Percentiles rank a stretch among this genome's conserved stretches.
Conservation (phyloP, 2,888 invertebrate species). For the Drosophila multiciliata region DNA sequence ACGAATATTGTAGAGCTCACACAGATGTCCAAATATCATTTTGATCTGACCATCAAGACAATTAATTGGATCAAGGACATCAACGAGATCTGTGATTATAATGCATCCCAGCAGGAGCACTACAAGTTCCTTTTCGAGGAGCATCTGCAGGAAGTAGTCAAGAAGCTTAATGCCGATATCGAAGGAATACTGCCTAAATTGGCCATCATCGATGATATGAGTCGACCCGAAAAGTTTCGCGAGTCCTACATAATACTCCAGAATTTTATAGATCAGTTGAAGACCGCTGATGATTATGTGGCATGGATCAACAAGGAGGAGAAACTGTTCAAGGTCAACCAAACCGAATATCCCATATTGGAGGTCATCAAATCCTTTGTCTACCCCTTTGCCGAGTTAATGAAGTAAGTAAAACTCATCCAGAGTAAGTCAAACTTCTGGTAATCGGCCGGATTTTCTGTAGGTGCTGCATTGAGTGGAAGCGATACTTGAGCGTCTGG, state of each 20-base stretch:
- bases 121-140: constrained; percentile 95
- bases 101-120: constrained; percentile 91
- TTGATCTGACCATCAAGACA: constrained; percentile 91
- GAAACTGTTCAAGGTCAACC: constrained; percentile 91
- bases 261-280: constrained; percentile 90
- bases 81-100: constrained; percentile 92
- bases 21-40: constrained; percentile 90
- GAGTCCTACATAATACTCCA: constrained; percentile 92
- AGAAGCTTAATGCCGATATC: constrained; percentile 89
- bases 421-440: background rate
- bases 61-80: constrained; percentile 94
- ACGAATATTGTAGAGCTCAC: constrained; percentile 91
- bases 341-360: constrained; percentile 91
- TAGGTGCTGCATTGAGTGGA: constrained; percentile 89
- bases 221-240: constrained; percentile 90
- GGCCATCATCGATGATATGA: constrained; percentile 93
- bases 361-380: constrained; percentile 91
- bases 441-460: background rate
- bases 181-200: constrained; percentile 90
- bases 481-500: constrained; percentile 93
- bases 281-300: constrained; percentile 91
- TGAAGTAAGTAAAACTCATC: constrained; percentile 86
- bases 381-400: constrained; percentile 89
- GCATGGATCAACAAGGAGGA: constrained; percentile 96
- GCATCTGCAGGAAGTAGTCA: constrained; percentile 88